These are phyloP conservation scores for Coboldia fuscipes DNA, from an alignment of 1,140 invertebrate genomes.

Conservation along the genomic window DNA sequence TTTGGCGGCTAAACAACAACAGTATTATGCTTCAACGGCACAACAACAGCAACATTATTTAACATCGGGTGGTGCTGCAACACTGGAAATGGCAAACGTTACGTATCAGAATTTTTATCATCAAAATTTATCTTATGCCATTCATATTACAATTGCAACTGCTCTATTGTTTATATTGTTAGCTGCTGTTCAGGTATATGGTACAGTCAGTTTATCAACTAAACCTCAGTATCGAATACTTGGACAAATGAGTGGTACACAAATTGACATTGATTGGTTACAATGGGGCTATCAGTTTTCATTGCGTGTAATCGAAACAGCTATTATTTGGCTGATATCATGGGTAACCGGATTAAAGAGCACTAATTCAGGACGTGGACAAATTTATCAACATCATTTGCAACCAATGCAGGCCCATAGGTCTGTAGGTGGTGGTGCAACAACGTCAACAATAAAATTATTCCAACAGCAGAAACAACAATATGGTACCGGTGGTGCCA, in stretches of 20 bases:
- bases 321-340: constrained; percentile 56
- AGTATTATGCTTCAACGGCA: constrained; percentile 40
- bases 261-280: constrained; percentile 39
- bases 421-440: too few relatives aligned
- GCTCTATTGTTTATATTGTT: constrained; percentile 62
- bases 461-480: too few relatives aligned
- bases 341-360: constrained; percentile 62
- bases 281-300: constrained; percentile 78
- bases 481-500: too few relatives aligned
- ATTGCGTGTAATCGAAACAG: constrained; percentile 59
- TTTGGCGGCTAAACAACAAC: constrained; percentile 39
- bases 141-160: constrained; percentile 66
- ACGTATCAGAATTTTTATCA: too few relatives aligned
- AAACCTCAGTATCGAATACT: constrained; percentile 25
- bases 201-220: constrained; percentile 27
- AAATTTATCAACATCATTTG: too few relatives aligned
- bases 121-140: constrained; percentile 50
- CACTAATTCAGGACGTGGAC: too few relatives aligned
- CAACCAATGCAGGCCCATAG: too few relatives aligned
- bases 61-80: too few relatives aligned
- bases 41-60: too few relatives aligned
- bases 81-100: too few relatives aligned
- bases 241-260: constrained; percentile 8
- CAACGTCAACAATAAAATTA: too few relatives aligned
- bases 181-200: constrained; percentile 62